These are phyloP conservation scores for Hafferia zeledoni DNA, from an alignment of 2,797 vertebrate species.

Conservation along the genomic window DNA sequence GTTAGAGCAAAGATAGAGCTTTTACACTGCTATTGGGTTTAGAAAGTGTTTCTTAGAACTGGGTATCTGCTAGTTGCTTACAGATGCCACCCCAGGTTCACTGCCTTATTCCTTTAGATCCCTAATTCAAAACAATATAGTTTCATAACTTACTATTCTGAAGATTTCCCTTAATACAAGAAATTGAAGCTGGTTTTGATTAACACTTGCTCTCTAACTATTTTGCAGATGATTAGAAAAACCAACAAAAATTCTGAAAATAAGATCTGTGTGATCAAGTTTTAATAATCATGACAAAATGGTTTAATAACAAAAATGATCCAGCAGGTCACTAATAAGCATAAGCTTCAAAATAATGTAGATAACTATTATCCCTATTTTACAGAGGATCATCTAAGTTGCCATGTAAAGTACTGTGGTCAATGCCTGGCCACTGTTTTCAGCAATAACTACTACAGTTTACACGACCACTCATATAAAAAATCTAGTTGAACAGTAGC, in stretches of 20 bases:
- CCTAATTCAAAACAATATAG: neutral
- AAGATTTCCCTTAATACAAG: slow-evolving; percentile 20
- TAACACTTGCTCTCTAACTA: neutral
- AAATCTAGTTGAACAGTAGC: neutral
- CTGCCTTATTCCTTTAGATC: neutral
- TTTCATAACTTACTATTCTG: neutral
- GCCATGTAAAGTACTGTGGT: neutral
- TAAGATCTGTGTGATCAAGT: neutral
- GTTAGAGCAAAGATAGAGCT: neutral
- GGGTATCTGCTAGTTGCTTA: neutral
- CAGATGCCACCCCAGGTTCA: neutral
- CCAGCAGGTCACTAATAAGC: neutral
- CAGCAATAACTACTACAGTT: neutral
- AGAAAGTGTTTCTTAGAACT: neutral
- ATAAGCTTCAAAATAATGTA: neutral
- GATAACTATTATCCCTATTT: neutral
- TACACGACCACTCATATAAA: neutral
- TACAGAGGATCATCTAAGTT: neutral
- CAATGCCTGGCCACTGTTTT: neutral
- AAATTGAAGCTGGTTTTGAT: slow-evolving; percentile 36
- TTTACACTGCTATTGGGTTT: neutral
- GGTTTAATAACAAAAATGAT: neutral
- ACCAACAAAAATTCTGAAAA: neutral
- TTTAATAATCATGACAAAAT: neutral
- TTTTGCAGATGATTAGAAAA: neutral